Evolutionary conservation across 2,113 vertebrate species (phyloP).

Genomic region (Columba janthina): DNA sequence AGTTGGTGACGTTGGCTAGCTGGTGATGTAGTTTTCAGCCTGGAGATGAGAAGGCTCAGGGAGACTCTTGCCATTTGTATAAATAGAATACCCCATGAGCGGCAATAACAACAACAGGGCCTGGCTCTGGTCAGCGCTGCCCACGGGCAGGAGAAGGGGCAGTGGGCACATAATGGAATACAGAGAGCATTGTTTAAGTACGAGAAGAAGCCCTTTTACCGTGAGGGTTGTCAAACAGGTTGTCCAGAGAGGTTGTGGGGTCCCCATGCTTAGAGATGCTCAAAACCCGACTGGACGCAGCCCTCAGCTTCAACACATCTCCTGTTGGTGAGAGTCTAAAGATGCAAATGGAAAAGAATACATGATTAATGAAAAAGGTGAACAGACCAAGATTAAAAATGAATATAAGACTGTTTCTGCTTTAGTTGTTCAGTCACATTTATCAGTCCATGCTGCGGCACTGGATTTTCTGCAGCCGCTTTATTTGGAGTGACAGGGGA

Average conservation of each 20-base stretch:
- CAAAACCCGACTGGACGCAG: background rate
- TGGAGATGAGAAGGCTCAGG: background rate
- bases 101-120: background rate
- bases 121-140: background rate
- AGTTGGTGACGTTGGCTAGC: background rate
- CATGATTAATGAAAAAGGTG: background rate
- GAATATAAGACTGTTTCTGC: background rate
- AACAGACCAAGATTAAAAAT: background rate
- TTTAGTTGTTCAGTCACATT: background rate
- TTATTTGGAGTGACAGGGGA: background rate
- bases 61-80: background rate
- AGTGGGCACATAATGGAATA: background rate
- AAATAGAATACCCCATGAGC: background rate
- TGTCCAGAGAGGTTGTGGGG: background rate
- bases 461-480: background rate
- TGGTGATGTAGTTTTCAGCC: background rate
- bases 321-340: background rate
- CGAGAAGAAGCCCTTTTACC: too few species aligned
- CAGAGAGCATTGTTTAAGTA: too few species aligned
- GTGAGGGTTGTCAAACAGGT: too few species aligned
- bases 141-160: background rate
- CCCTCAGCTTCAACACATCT: background rate
- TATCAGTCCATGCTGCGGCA: background rate
- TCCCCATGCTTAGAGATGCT: background rate
- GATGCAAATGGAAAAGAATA: background rate